These are phyloP conservation scores for Cephalophus harveyi DNA, from an alignment of 2,113 vertebrate genomes.

Conservation along the genomic window DNA sequence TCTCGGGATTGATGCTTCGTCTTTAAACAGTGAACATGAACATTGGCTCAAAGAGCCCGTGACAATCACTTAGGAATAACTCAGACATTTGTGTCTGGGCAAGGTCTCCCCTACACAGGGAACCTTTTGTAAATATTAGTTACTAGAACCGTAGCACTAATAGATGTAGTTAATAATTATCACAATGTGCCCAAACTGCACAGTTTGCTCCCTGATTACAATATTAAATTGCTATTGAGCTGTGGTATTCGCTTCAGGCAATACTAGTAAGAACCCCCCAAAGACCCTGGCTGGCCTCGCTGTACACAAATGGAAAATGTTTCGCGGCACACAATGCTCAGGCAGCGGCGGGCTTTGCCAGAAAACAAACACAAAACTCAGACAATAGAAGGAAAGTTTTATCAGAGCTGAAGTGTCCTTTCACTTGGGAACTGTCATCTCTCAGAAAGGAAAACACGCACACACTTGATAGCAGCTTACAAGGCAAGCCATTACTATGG, in stretches of 20 bases:
- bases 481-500: conserved; percentile 73
- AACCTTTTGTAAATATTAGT: conserved; percentile 86
- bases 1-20: conserved; percentile 82
- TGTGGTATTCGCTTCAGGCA: conserved; percentile 84
- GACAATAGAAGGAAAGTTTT: conserved; percentile 83
- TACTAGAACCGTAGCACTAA: conserved; percentile 82
- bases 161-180: conserved; percentile 86
- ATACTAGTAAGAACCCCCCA: conserved; percentile 82
- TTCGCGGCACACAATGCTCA: conserved; percentile 73
- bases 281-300: conserved; percentile 82
- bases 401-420: conserved; percentile 81
- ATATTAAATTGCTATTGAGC: conserved; percentile 86
- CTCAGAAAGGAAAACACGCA: conserved; percentile 70
- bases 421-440: conserved; percentile 82
- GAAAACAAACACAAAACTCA: conserved; percentile 84
- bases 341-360: conserved; percentile 79
- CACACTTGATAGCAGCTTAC: conserved; percentile 66
- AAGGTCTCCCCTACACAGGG: conserved; percentile 80
- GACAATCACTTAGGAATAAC: conserved; percentile 81
- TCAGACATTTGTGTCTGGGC: conserved; percentile 75
- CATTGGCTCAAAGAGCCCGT: conserved; percentile 75
- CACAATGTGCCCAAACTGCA: conserved; percentile 82
- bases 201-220: conserved; percentile 86
- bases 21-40: conserved; percentile 77
- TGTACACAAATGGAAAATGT: conserved; percentile 77